Evolutionary conservation across 2,113 vertebrate species (phyloP).

Genomic region (Heteronetta atricapilla): DNA sequence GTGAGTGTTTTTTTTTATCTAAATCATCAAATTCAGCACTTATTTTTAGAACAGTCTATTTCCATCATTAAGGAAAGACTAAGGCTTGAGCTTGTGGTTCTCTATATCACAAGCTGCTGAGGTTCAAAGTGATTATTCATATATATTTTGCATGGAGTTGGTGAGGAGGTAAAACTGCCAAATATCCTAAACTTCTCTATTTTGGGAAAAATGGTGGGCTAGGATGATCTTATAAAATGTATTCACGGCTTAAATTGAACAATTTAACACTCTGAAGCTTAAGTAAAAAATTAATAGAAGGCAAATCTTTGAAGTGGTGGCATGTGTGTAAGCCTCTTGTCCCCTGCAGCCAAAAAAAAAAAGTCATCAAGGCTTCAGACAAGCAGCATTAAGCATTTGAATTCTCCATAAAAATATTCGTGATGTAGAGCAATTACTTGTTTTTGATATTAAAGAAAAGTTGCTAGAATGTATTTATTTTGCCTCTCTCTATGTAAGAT

Average conservation of each 20-base stretch:
- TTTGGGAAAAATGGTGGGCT: slow-evolving; percentile 57
- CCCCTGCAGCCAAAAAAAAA: slow-evolving; percentile 57
- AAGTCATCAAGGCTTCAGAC: slow-evolving; percentile 62
- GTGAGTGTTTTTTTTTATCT: neutral
- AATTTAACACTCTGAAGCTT: slow-evolving; percentile 68
- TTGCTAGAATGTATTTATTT: slow-evolving; percentile 58
- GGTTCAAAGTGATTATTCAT: slow-evolving; percentile 64
- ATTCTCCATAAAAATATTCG: slow-evolving; percentile 60
- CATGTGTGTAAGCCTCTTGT: slow-evolving; percentile 64
- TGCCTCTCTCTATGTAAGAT: neutral
- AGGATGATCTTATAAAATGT: slow-evolving; percentile 55
- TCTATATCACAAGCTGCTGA: slow-evolving; percentile 41
- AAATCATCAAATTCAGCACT: slow-evolving; percentile 61
- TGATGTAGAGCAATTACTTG: slow-evolving; percentile 47
- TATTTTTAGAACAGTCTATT: slow-evolving; percentile 68
- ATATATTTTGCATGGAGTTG: slow-evolving; percentile 47
- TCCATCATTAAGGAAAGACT: slow-evolving; percentile 47
- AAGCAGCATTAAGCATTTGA: slow-evolving; percentile 55
- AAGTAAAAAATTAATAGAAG: slow-evolving; percentile 63
- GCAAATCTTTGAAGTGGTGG: slow-evolving; percentile 71
- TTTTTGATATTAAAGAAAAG: slow-evolving; percentile 52
- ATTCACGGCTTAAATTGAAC: slow-evolving; percentile 65
- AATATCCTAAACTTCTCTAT: slow-evolving; percentile 65
- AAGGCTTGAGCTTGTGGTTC: slow-evolving; percentile 56
- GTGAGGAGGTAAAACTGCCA: slow-evolving; percentile 59